These are phyloP conservation scores for Trididemnum nubilum DNA, from an alignment of 23 tunicate genomes.

Conservation along the genomic window DNA sequence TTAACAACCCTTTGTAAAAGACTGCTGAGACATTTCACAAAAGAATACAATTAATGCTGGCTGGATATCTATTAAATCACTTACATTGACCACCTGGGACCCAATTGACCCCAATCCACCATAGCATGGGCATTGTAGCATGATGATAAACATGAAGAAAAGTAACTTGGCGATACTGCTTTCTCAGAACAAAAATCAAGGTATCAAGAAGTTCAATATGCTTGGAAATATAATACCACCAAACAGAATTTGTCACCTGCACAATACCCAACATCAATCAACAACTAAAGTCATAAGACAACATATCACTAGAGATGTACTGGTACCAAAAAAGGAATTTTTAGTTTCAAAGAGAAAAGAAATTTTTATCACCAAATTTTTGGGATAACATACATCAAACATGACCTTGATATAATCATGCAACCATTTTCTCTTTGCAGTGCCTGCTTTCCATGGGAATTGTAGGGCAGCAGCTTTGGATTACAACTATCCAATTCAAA, in stretches of 20 bases:
- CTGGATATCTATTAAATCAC: no score
- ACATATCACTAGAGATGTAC: neutral
- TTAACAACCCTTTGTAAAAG: no score
- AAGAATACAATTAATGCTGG: no score
- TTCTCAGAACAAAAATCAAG: conserved; percentile 56
- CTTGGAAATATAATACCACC: conserved; percentile 85
- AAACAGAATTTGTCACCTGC: conserved; percentile 76
- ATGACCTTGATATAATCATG: no score
- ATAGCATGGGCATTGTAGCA: conserved; percentile 62
- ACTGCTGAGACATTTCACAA: no score
- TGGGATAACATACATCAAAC: no score
- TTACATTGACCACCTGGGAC: conserved; percentile 84
- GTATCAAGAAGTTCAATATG: conserved; percentile 83
- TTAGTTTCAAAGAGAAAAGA: neutral
- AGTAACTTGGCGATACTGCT: conserved; percentile 67
- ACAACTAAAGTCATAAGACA: neutral
- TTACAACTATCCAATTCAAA: no score
- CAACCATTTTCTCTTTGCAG: no score
- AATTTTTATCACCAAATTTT: no score
- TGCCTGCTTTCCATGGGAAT: no score
- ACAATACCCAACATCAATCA: no score
- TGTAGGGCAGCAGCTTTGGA: no score
- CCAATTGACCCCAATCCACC: conserved; percentile 81
- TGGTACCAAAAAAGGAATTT: neutral
- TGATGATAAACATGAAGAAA: conserved; percentile 86